Evolutionary conservation across 2,888 invertebrate species (phyloP), one percentile per base, ranked within the genome.

Genomic region (Theristus sp.): DNA sequence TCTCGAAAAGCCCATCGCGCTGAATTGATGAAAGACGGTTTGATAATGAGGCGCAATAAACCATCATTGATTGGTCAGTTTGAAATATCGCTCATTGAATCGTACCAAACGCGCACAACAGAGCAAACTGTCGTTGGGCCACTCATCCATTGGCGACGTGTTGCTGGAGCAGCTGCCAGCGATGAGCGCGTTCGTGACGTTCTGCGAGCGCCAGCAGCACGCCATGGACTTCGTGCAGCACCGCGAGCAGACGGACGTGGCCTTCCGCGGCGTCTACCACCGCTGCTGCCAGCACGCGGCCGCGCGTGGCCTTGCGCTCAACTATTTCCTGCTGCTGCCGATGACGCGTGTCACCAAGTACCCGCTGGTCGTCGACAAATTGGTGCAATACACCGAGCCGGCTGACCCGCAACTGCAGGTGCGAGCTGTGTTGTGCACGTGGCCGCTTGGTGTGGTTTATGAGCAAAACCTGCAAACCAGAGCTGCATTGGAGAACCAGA

Each of bases 331-430:
- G 28, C 80, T 86, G 60, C 85, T 86, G 73, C 86, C 86, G 3
- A 85, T 86, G 84, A 85, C 86, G 72, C 76, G 86, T 66, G 84
- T 86, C 61, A 86, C 86, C 24, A 83, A 83, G 71, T 86, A 86
- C 75, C 86, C 85, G 1, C 76, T 86, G 30, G 77, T 86, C 30
- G 83, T 86, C 64, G 66, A 69, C 56, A 65, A 68, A 57, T 61
- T 68, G 61, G 60, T 67, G 54, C 62, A 68, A 55, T 65, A 64
- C 29, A 60, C 66, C 27, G 56, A 54, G 1, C 56, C 54, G 24
- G 59, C 53, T 1, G 53, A 47, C 26, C 61, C 60, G 26, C 60
- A 65, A 26, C 59, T 61, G 52, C 54, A 65, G 61, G 62, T 66
- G 22, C 29, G 56, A 27, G 13, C 2, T 20, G 25, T 52, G n/a